Evolutionary conservation across 2,888 invertebrate species (phyloP).

Genomic region (Leptinotarsa juncta): DNA sequence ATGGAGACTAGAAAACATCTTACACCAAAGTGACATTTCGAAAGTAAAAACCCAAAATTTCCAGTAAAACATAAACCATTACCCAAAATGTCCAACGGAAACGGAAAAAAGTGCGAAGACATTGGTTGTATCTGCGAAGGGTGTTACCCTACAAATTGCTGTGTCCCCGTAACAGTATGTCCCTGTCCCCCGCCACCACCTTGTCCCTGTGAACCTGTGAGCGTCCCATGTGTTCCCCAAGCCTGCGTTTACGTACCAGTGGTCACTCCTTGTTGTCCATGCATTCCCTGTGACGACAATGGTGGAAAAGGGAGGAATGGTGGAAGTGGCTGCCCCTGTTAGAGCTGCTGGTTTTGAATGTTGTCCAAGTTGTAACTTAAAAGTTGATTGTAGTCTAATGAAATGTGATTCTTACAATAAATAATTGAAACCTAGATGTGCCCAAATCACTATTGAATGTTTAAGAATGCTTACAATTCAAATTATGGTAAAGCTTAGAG

Average conservation of each 20-base stretch:
- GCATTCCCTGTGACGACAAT: conserved; percentile 26
- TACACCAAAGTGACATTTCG: background rate
- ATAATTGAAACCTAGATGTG: background rate
- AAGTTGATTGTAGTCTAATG: background rate
- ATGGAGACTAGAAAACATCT: background rate
- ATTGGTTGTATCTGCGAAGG: conserved; percentile 41
- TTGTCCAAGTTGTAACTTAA: background rate
- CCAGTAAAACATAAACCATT: conserved; percentile 4
- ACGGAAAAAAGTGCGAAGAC: conserved; percentile 16
- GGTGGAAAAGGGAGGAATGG: conserved; percentile 3
- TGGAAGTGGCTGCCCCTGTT: background rate
- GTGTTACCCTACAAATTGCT: conserved; percentile 43
- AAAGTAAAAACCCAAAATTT: conserved; percentile 12
- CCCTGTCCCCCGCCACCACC: conserved; percentile 39
- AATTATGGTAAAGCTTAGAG: no score
- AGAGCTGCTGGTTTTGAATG: background rate
- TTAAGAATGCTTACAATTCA: no score
- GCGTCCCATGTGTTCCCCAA: conserved; percentile 45
- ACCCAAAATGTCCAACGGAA: conserved; percentile 28
- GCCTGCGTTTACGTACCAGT: conserved; percentile 48
- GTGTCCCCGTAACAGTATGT: conserved; percentile 45
- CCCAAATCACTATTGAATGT: no score
- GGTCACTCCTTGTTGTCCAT: conserved; percentile 43
- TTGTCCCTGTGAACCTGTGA: conserved; percentile 31
- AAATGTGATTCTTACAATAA: background rate